phyloP scores from a whole-genome alignment of 2,797 vertebrate genomes.

The Cryptoprocta ferox region DNA sequence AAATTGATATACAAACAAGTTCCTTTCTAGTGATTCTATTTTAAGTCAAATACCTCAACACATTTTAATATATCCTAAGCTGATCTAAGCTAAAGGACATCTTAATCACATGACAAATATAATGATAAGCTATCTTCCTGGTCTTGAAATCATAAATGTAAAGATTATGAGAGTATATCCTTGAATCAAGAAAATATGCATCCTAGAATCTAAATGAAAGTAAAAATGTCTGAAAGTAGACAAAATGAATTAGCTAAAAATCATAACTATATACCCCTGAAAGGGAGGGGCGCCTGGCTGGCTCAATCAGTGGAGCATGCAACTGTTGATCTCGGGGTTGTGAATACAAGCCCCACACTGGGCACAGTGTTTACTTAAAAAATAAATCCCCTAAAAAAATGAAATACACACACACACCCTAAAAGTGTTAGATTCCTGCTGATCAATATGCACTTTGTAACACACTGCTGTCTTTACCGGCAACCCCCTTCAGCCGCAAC shows the following conservation, averaged over 20 bases:
- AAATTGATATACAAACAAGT: conserved; percentile 24
- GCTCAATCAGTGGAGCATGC: neutral
- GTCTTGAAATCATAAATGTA: conserved; percentile 43
- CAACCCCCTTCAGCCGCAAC: neutral
- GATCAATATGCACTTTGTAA: neutral
- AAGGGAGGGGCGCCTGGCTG: neutral
- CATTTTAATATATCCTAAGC: neutral
- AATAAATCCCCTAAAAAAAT: neutral
- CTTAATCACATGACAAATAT: conserved; percentile 6
- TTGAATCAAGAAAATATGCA: conserved; percentile 49
- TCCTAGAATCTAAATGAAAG: neutral
- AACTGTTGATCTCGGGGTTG: neutral
- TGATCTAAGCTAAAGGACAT: conserved; percentile 32
- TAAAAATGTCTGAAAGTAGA: neutral
- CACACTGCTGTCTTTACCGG: neutral
- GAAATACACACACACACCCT: neutral
- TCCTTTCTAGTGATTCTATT: conserved; percentile 25
- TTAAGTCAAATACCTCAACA: conserved; percentile 37
- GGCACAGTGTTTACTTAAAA: neutral
- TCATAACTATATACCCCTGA: neutral
- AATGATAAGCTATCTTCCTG: neutral
- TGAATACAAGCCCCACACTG: neutral
- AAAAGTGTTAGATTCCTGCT: neutral
- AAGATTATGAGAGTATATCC: conserved; percentile 24
- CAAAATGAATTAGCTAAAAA: conserved; percentile 1